Evolutionary conservation across 64 coral and sea anemone genomes (phyloP).

Genomic region (Stylophora pistillata): DNA sequence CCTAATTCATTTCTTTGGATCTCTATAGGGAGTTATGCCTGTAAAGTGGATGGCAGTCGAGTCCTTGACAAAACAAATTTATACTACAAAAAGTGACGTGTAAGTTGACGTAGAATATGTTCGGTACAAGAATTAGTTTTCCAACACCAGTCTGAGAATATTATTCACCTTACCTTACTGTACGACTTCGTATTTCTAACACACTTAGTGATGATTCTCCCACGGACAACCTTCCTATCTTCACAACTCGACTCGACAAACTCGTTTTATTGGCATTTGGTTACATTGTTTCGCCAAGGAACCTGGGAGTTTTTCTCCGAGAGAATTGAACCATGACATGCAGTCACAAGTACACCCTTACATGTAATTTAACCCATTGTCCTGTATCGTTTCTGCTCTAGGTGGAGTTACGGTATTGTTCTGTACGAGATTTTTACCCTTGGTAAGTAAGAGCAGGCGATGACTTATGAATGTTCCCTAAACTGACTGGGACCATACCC

Average conservation of each 20-base stretch:
- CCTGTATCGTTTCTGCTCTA: neutral
- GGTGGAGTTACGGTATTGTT: slow-evolving; percentile 35
- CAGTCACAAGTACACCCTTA: neutral
- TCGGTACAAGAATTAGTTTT: no score
- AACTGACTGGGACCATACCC: neutral
- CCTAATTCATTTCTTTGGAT: neutral
- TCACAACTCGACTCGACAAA: no score
- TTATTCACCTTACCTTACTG: no score
- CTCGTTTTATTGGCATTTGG: no score
- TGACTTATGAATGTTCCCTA: no score
- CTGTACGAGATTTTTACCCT: slow-evolving; percentile 39
- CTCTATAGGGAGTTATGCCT: slow-evolving; percentile 16
- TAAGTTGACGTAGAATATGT: neutral
- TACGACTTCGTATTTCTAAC: no score
- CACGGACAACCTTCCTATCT: no score
- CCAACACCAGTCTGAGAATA: no score
- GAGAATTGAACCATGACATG: no score
- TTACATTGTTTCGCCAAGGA: no score
- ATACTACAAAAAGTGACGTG: slow-evolving; percentile 43
- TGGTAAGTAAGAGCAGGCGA: slow-evolving; percentile 21
- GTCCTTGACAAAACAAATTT: neutral
- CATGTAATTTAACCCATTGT: neutral
- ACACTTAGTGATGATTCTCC: no score
- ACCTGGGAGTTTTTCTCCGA: no score
- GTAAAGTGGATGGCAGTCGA: slow-evolving; percentile 49